phyloP scores from a whole-genome alignment of 2,113 vertebrate species.

The Callithrix jacchus region DNA sequence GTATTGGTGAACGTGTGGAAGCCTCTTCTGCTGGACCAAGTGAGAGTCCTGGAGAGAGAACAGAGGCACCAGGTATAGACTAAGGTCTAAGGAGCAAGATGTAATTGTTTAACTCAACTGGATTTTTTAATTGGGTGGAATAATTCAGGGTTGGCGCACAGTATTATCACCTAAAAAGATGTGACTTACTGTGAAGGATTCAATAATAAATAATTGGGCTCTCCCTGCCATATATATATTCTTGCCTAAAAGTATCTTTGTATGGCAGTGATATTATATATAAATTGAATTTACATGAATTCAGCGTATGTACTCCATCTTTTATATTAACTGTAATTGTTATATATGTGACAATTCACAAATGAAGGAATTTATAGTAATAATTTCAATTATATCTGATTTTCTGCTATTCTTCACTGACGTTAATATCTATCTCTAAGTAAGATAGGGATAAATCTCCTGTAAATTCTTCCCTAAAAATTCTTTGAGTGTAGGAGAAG shows the following conservation, averaged over 20 bases:
- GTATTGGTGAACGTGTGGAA: not conserved
- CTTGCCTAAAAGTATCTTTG: not conserved
- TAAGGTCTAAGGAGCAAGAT: not conserved
- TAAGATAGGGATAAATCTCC: not conserved
- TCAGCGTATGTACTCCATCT: not conserved
- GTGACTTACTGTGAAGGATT: not conserved
- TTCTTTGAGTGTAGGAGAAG: not conserved
- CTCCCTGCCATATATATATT: not conserved
- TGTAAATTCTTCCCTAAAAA: not conserved
- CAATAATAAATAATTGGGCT: not conserved
- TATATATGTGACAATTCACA: slow-evolving; percentile 1
- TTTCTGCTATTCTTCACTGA: not conserved
- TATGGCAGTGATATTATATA: not conserved
- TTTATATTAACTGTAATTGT: slow-evolving; percentile 6
- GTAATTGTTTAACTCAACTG: not conserved
- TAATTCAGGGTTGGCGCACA: not conserved
- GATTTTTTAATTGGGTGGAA: not conserved
- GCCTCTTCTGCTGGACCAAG: not conserved
- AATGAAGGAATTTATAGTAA: not conserved
- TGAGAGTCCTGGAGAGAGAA: not conserved
- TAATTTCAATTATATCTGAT: not conserved
- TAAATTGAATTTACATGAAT: not conserved
- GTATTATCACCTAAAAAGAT: not conserved
- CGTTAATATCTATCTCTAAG: not conserved
- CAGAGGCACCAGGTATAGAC: not conserved